Percentiles rank a stretch among this genome's conserved stretches.
Evolutionary conservation across 2,113 vertebrate species (phyloP).

Genomic region (Paraplagusia blochii): DNA sequence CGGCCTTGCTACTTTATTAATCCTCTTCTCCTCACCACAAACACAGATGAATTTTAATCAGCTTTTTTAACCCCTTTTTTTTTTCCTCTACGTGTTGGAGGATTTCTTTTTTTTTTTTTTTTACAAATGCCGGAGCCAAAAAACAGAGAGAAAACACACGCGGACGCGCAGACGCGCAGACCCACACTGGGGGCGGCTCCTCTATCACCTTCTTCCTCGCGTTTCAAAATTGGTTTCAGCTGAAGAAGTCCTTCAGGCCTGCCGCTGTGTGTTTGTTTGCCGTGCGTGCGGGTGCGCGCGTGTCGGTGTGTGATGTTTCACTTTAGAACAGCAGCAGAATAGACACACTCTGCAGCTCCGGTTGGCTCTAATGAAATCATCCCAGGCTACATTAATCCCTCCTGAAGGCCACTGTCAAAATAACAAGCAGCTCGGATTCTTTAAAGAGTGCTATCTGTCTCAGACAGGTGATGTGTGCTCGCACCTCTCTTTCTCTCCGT

Average conservation of each 20-base stretch:
- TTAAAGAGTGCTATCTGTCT: conserved; percentile 65
- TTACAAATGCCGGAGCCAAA: conserved; percentile 39
- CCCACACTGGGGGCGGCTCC: conserved; percentile 56
- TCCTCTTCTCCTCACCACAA: conserved; percentile 72
- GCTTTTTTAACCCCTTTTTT: conserved; percentile 71
- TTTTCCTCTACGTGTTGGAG: conserved; percentile 59
- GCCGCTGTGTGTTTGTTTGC: conserved; percentile 32
- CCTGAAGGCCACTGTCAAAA: conserved; percentile 72
- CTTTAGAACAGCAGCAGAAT: conserved; percentile 45
- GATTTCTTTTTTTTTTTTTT: too few relatives aligned
- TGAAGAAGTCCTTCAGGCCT: conserved; percentile 70
- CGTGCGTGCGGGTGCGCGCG: conserved; percentile 16
- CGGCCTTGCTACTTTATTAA: conserved; percentile 74
- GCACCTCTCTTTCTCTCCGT: conserved; percentile 12
- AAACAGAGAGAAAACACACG: conserved; percentile 6
- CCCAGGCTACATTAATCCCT: conserved; percentile 68
- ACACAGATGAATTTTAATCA: conserved; percentile 76
- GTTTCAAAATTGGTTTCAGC: conserved; percentile 75
- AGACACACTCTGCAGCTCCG: conserved; percentile 45
- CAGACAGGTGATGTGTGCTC: conserved; percentile 57
- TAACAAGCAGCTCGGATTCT: conserved; percentile 64
- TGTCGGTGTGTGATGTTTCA: conserved; percentile 58
- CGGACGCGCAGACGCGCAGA: conserved; percentile 23
- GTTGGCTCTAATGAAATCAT: conserved; percentile 72
- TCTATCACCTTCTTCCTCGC: conserved; percentile 62